Percentiles rank a stretch among this genome's conserved stretches.
Evolutionary conservation across 2,888 invertebrate species (phyloP).

Genomic region (Sinotaia quadrata): DNA sequence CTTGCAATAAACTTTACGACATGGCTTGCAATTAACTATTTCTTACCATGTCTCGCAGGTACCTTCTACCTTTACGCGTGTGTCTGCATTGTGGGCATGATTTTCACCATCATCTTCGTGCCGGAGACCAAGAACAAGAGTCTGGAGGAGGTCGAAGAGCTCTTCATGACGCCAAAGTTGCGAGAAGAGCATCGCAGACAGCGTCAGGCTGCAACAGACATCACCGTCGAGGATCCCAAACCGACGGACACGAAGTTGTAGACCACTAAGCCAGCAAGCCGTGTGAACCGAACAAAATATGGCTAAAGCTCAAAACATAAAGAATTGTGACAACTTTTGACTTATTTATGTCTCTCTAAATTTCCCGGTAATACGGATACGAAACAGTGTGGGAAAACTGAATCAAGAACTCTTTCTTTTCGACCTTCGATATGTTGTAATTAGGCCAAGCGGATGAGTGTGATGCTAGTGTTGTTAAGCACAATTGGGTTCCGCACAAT

Average conservation of each 20-base stretch:
- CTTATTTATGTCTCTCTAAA: too few relatives aligned
- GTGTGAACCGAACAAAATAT: too few relatives aligned
- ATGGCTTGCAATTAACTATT: too few relatives aligned
- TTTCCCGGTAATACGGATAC: too few relatives aligned
- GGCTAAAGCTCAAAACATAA: too few relatives aligned
- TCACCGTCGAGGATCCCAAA: not conserved
- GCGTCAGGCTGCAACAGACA: constrained; percentile 8
- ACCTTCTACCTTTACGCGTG: constrained; percentile 75
- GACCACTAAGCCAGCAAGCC: not conserved
- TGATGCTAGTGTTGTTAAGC: too few relatives aligned
- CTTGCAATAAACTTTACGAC: too few relatives aligned
- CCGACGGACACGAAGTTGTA: not conserved
- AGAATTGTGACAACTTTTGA: not conserved
- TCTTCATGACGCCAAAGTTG: constrained; percentile 58
- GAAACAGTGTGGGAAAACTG: too few relatives aligned
- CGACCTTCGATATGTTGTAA: too few relatives aligned
- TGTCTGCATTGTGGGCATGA: constrained; percentile 71
- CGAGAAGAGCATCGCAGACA: constrained; percentile 8
- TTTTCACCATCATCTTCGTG: constrained; percentile 72
- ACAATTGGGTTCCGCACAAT: too few relatives aligned
- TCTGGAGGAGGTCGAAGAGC: constrained; percentile 74
- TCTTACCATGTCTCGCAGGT: constrained; percentile 55
- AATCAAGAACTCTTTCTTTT: too few relatives aligned
- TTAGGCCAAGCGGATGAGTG: too few relatives aligned
- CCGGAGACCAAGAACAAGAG: constrained; percentile 75